Percentiles rank a stretch among this genome's conserved stretches.
These are phyloP conservation scores for Elmis aenea DNA, from an alignment of 2,888 invertebrate genomes.

Conservation along the genomic window DNA sequence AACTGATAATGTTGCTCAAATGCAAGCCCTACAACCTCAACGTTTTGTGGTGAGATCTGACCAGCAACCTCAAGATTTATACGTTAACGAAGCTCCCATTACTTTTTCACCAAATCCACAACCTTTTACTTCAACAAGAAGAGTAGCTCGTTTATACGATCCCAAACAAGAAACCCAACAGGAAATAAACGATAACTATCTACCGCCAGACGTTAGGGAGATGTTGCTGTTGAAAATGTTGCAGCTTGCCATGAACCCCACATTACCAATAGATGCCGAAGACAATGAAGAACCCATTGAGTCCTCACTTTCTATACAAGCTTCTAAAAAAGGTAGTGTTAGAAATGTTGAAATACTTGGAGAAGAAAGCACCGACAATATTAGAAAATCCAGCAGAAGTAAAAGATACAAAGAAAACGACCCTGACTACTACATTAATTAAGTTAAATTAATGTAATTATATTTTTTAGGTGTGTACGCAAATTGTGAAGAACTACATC, in stretches of 20 bases:
- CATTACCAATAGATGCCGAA: conserved; percentile 42
- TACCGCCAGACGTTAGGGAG: conserved; percentile 67
- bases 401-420: conserved; percentile 5
- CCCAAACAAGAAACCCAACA: conserved; percentile 23
- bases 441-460: not conserved
- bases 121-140: conserved; percentile 35
- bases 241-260: conserved; percentile 65
- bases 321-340: conserved; percentile 55
- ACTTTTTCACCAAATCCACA: conserved; percentile 16
- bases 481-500: too few relatives aligned
- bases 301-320: conserved; percentile 48
- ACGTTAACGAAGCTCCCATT: conserved; percentile 6
- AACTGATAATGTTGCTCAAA: conserved; percentile 6
- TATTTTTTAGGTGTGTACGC: too few relatives aligned
- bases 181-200: conserved; percentile 55
- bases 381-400: conserved; percentile 39
- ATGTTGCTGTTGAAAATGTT: conserved; percentile 67
- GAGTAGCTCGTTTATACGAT: conserved; percentile 36
- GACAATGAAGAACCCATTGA: conserved; percentile 34
- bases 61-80: conserved; percentile 13
- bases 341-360: conserved; percentile 69
- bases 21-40: conserved; percentile 14
- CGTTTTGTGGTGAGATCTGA: conserved; percentile 13
- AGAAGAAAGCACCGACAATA: conserved; percentile 51
- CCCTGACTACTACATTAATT: conserved; percentile 3